Evolutionary conservation across 2,113 vertebrate genomes (phyloP).

Genomic region (Amphiprion ocellaris): DNA sequence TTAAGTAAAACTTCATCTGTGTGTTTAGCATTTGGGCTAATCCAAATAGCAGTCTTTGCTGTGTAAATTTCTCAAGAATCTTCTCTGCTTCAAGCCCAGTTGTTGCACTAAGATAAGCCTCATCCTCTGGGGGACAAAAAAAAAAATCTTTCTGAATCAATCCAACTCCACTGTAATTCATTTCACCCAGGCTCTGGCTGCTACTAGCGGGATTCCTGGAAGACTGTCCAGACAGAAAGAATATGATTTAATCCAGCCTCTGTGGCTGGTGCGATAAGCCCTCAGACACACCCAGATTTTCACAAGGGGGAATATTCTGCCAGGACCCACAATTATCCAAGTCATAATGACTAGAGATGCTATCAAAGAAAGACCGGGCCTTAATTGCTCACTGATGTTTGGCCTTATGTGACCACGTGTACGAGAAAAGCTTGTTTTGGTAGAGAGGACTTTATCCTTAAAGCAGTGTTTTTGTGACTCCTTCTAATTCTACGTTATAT

Average conservation of each 20-base stretch:
- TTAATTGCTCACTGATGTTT: conserved; percentile 85
- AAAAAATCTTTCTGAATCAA: conserved; percentile 59
- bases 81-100: conserved; percentile 51
- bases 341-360: conserved; percentile 80
- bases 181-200: conserved; percentile 72
- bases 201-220: conserved; percentile 72
- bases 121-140: conserved; percentile 36
- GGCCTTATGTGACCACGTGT: conserved; percentile 60
- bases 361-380: conserved; percentile 75
- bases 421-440: conserved; percentile 54
- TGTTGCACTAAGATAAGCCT: conserved; percentile 60
- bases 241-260: conserved; percentile 77
- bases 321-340: conserved; percentile 78
- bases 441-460: conserved; percentile 45
- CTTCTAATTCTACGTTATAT: conserved; percentile 41
- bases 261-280: conserved; percentile 70
- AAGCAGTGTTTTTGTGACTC: conserved; percentile 48
- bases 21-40: conserved; percentile 25
- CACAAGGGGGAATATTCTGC: conserved; percentile 79
- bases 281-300: conserved; percentile 77
- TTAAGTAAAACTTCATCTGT: conserved; percentile 66
- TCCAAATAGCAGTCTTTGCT: conserved; percentile 55
- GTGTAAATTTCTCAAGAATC: conserved; percentile 53
- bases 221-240: conserved; percentile 71
- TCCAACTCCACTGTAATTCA: conserved; percentile 65